Conservation (phyloP, 2,888 invertebrate genomes). For the Latheticus oryzae region DNA sequence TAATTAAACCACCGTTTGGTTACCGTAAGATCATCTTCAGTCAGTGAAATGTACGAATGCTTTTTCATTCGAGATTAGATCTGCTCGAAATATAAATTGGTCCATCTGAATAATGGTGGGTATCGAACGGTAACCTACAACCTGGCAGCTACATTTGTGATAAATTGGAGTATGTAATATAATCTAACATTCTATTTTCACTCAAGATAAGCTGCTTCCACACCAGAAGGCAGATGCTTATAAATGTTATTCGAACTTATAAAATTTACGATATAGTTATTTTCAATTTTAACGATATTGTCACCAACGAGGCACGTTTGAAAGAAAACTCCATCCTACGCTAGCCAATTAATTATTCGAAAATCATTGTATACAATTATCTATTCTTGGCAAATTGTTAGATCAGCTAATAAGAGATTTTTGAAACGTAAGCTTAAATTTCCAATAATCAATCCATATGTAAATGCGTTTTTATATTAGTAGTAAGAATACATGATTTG, state of each 20-base stretch:
- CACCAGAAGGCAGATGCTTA: constrained; percentile 40
- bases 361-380: too few relatives aligned
- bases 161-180: constrained; percentile 55
- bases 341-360: constrained; percentile 1
- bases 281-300: constrained; percentile 6
- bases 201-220: constrained; percentile 55
- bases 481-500: too few relatives aligned
- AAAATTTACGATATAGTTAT: constrained; percentile 3
- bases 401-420: too few relatives aligned
- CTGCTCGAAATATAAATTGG: constrained; percentile 29
- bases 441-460: too few relatives aligned
- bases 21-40: constrained; percentile 7
- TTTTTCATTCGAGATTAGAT: neutral
- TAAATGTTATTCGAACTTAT: constrained; percentile 6
- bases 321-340: too few relatives aligned
- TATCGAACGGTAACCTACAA: constrained; percentile 51
- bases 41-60: constrained; percentile 4
- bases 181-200: constrained; percentile 54
- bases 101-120: constrained; percentile 30
- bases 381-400: too few relatives aligned
- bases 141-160: constrained; percentile 53
- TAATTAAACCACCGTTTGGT: constrained; percentile 43
- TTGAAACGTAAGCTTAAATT: too few relatives aligned
- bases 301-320: constrained; percentile 2
- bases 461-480: too few relatives aligned